Evolutionary conservation across 2,888 invertebrate species (phyloP), one percentile per base, ranked within the genome.

Genomic region (Balanococcus diminutus): DNA sequence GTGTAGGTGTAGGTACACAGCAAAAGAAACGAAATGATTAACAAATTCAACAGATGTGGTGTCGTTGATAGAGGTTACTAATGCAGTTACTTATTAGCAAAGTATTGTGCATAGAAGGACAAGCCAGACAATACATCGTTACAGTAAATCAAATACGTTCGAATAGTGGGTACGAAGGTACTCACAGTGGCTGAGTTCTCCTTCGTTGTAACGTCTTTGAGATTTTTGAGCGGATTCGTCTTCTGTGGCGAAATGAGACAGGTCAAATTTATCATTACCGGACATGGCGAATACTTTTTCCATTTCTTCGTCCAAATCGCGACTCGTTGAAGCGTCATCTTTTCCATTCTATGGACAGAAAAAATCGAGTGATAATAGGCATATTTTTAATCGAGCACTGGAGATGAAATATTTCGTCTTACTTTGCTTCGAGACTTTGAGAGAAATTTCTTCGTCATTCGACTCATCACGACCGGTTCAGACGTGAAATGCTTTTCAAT

Each of bases 241-340:
- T 6, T 79, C 86, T 2, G 19, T 51, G 46, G 84, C 91, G 91
- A 87, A 92, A 86, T 90, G 91, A 88, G 92, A 91, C 89, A 93
- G 91, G 91, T 93, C 92, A 90, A 93, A 93, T 89, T 92, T 91
- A 88, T 92, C 91, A 87, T 91, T 90, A 88, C 92, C 92, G 85
- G 90, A 90, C 91, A 93, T 93, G 90, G 94, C 95, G 90, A 96
- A 95, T 89, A 96, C 95, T 90, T 96, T 94, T 89, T 95, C 95
- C 94, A 96, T 96, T 92, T 96, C 96, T 90, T 95, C 95, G 91
- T 96, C 96, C 91, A 96, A 91, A 88, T 93, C 93, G 88, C 56
- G 51, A 22, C 36, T 51, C 22, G 51, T 36, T 81, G 86, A 81
- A 67, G 86, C 16, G 5, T 42, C 86, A 51, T 86, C 81, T 86